phyloP scores from a whole-genome alignment of 2,888 invertebrate genomes.

The Acleris emargana region DNA sequence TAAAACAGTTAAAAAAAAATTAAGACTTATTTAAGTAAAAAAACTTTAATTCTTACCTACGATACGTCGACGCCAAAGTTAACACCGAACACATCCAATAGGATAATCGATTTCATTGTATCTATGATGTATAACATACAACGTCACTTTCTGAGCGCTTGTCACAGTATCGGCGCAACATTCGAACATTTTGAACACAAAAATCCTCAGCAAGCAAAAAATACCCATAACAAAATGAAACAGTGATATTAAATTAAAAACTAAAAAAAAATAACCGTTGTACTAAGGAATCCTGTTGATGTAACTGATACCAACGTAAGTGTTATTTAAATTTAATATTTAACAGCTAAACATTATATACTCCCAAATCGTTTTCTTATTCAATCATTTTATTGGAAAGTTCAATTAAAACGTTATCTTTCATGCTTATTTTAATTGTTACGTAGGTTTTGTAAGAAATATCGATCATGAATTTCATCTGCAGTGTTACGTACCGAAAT shows the following conservation, averaged over 20 bases:
- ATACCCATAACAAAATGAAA: slow-evolving; percentile 45
- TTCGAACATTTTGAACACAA: slow-evolving; percentile 68
- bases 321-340: no score
- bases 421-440: no score
- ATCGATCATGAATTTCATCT: slow-evolving; percentile 30
- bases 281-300: no score
- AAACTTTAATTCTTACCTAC: no score
- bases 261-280: background rate
- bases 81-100: slow-evolving; percentile 25
- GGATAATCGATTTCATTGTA: slow-evolving; percentile 59
- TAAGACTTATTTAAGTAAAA: no score
- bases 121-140: no score
- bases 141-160: slow-evolving; percentile 61
- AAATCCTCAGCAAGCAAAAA: slow-evolving; percentile 49
- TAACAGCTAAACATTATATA: no score
- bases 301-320: no score
- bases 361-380: no score
- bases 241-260: background rate
- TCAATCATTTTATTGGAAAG: no score
- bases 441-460: slow-evolving; percentile 21
- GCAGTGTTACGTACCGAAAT: slow-evolving; percentile 7
- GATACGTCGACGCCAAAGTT: slow-evolving; percentile 19
- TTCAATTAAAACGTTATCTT: no score
- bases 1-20: no score
- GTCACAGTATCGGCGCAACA: slow-evolving; percentile 78